Base-by-base conservation (phyloP, 1,140 invertebrate species). In the Anastrepha obliqua region DNA sequence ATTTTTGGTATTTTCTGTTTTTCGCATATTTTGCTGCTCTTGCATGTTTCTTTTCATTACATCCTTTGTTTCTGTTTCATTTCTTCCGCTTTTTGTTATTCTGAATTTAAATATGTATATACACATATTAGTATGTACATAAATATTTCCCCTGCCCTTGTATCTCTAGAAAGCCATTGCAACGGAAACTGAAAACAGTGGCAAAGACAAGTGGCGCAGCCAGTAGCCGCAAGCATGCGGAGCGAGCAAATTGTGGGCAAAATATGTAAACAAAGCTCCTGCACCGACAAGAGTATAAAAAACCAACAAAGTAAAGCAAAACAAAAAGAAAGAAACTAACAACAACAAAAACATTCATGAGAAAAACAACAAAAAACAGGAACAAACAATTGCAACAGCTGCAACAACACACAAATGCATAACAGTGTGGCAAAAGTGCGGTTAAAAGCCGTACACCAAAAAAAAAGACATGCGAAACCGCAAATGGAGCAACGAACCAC, bases 341-440 rank as follows among this genome's bases (percentile, higher is more conserved):
- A 67, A 67, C 65, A 42, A 65, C 29, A 65, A 67, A 7, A 42
- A 42, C 13, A 67, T 8, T 1, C 4, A 2, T 6, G 7, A 2
- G 3, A 29, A 67, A 67, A 67, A 67, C 5, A 51, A 5, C 70
- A 51, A 5, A 51, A 74, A 44, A 42, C 13, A 74, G 47, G 8
- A 47, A 70, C 65, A 70, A 74, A 74, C 42, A 74, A 42, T 47
- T 74, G 70, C 70, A 74, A 11, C 70, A 74, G 44, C 44, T 47
- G 44, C 70, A 74, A 47, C 15, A 74, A 74, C 70, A 67, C 4
- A 51, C 39, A 17, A 74, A 29, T 47, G 44, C 70, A 74, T 47
- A 74, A 74, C 70, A 74, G 70, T 74, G 67, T 74, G 70, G 70
- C 70, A 74, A 51, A 74, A 74, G 70, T 74, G 70, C 70, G 70